phyloP scores from a whole-genome alignment of 2,888 invertebrate genomes.

The Iphiclides podalirius region DNA sequence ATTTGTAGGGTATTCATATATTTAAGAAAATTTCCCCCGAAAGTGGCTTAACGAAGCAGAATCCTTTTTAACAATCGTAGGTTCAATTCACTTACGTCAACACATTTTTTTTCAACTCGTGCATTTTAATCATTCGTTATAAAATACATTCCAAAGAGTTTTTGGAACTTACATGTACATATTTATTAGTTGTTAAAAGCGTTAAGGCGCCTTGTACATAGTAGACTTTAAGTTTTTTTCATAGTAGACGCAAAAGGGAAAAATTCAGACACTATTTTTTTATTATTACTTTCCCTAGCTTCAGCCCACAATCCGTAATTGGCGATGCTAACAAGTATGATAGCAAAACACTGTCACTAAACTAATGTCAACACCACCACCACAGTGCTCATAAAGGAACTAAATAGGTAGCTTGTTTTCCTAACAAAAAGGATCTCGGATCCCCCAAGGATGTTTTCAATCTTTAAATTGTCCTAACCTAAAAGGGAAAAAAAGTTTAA shows the following conservation, averaged over 20 bases:
- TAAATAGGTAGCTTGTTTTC: slow-evolving; percentile 15
- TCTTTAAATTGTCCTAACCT: slow-evolving; percentile 48
- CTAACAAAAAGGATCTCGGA: slow-evolving; percentile 17
- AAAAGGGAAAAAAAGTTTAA: slow-evolving; percentile 55
- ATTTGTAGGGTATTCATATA: slow-evolving; percentile 44
- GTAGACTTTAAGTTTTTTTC: no score
- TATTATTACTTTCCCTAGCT: no score
- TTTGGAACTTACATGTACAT: no score
- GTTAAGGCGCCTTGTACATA: no score
- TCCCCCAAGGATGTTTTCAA: slow-evolving; percentile 53
- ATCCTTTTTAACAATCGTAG: background rate
- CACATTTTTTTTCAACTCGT: background rate
- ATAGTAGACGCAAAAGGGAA: no score
- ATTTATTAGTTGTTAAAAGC: no score
- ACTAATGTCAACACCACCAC: no score
- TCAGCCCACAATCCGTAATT: no score
- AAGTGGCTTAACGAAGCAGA: slow-evolving; percentile 14
- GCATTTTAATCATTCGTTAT: background rate
- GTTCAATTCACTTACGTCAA: background rate
- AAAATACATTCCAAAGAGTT: background rate
- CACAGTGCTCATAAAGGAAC: no score
- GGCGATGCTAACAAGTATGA: no score
- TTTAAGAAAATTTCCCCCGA: slow-evolving; percentile 16
- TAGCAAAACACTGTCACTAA: no score
- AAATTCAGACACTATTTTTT: no score